Evolutionary conservation across 2,113 vertebrate species (phyloP).

Genomic region (Lagopus muta): DNA sequence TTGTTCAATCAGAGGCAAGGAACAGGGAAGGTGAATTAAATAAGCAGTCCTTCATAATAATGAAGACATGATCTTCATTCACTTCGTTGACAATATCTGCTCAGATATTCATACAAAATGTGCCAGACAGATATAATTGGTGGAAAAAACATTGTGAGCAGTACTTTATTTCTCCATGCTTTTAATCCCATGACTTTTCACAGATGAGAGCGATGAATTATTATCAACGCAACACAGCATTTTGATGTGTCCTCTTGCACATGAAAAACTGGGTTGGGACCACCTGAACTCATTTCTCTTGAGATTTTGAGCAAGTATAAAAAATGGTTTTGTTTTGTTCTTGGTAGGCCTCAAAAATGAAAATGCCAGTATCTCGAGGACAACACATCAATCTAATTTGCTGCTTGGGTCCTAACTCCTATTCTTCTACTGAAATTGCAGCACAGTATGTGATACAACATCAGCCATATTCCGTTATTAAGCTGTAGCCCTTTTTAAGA

Average conservation of each 20-base stretch:
- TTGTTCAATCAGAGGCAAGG: neutral
- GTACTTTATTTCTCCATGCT: neutral
- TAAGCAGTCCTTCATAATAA: neutral
- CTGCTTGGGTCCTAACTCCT: conserved; percentile 57
- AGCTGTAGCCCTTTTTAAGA: conserved; percentile 1
- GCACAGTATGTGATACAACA: conserved; percentile 34
- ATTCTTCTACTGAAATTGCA: conserved; percentile 51
- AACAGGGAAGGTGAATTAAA: conserved; percentile 17
- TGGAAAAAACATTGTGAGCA: neutral
- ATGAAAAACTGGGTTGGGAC: conserved; percentile 72
- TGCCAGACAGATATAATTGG: neutral
- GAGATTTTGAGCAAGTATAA: conserved; percentile 79
- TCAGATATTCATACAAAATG: conserved; percentile 12
- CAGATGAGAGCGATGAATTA: conserved; percentile 77
- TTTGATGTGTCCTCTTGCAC: conserved; percentile 76
- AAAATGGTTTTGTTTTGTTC: conserved; percentile 83
- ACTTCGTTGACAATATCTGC: neutral
- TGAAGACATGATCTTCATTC: conserved; percentile 27
- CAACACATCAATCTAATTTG: conserved; percentile 85
- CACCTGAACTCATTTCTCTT: conserved; percentile 81
- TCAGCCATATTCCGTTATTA: conserved; percentile 9
- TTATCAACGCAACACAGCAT: conserved; percentile 71
- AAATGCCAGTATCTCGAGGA: conserved; percentile 78
- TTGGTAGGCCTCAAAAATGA: conserved; percentile 82
- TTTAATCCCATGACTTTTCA: conserved; percentile 65